Conservation (phyloP, 2,797 vertebrate genomes). For the Thripadectes ignobilis region DNA sequence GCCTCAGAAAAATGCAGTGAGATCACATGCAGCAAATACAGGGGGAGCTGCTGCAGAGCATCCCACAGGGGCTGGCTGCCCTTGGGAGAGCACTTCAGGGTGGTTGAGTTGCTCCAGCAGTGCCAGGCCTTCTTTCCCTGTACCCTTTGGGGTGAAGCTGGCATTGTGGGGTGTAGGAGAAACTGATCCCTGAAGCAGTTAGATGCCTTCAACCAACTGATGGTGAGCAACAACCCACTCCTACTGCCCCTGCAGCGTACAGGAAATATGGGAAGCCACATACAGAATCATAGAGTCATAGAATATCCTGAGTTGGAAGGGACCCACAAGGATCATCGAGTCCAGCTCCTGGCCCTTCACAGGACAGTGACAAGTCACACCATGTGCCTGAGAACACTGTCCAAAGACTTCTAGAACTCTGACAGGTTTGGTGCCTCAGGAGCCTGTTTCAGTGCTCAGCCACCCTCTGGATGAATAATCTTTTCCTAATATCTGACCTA, state of each 20-base stretch:
- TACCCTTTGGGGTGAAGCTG: fast-evolving
- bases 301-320: not conserved
- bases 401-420: not conserved
- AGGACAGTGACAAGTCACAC: not conserved
- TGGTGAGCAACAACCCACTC: not conserved
- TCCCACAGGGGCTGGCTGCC: fast-evolving
- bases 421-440: not conserved
- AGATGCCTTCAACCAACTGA: not conserved
- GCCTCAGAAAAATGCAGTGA: not conserved
- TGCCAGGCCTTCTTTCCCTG: not conserved
- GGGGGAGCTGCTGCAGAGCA: not conserved
- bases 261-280: not conserved
- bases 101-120: fast-evolving
- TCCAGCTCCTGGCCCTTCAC: not conserved
- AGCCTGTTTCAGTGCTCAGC: not conserved
- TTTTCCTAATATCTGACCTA: not conserved
- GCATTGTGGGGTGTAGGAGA: fast-evolving
- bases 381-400: not conserved
- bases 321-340: fast-evolving
- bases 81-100: too few relatives aligned
- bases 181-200: not conserved
- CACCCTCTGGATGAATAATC: not conserved
- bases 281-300: too few relatives aligned
- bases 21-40: fast-evolving
- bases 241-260: not conserved